phyloP scores from a whole-genome alignment of 64 coral and sea anemone genomes.

The Platygyra sinensis region DNA sequence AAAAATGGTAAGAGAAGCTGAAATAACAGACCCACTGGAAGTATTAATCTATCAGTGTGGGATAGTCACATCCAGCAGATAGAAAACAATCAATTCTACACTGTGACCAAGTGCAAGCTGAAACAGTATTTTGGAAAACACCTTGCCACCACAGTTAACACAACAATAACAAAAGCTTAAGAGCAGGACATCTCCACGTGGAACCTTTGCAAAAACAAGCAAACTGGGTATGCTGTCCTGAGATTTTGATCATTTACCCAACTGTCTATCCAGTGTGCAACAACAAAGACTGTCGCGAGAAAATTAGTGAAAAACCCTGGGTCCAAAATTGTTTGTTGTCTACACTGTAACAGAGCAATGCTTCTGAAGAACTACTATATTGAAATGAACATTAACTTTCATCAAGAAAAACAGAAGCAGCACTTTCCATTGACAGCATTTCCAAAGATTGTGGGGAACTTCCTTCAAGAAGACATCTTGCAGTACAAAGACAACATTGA shows the following conservation, averaged over 20 bases:
- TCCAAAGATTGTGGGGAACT: slow-evolving; percentile 36
- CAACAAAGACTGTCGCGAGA: slow-evolving; percentile 53
- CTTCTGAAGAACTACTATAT: slow-evolving; percentile 59
- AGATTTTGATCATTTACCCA: slow-evolving; percentile 54
- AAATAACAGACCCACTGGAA: slow-evolving; percentile 43
- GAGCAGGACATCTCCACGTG: slow-evolving; percentile 40
- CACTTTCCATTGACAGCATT: slow-evolving; percentile 55
- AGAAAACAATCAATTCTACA: slow-evolving; percentile 40
- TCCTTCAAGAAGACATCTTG: slow-evolving; percentile 60
- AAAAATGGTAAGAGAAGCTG: slow-evolving; percentile 50
- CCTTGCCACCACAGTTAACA: slow-evolving; percentile 51
- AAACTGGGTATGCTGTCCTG: slow-evolving; percentile 58
- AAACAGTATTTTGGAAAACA: slow-evolving; percentile 51
- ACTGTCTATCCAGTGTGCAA: slow-evolving; percentile 59
- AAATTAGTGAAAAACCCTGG: slow-evolving; percentile 35
- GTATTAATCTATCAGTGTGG: slow-evolving; percentile 45
- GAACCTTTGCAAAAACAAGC: slow-evolving; percentile 5
- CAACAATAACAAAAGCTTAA: slow-evolving; percentile 1
- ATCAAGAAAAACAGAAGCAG: slow-evolving; percentile 41
- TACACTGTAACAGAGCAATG: slow-evolving; percentile 65
- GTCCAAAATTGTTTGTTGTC: slow-evolving; percentile 36
- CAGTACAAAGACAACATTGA: slow-evolving; percentile 55
- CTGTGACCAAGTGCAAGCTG: slow-evolving; percentile 36
- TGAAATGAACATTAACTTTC: slow-evolving; percentile 66
- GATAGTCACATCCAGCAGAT: slow-evolving; percentile 28